A percentile compares a stretch with the other conserved stretches of the same genome.
Conservation (phyloP, 2,113 vertebrate species). For the Damaliscus lunatus region DNA sequence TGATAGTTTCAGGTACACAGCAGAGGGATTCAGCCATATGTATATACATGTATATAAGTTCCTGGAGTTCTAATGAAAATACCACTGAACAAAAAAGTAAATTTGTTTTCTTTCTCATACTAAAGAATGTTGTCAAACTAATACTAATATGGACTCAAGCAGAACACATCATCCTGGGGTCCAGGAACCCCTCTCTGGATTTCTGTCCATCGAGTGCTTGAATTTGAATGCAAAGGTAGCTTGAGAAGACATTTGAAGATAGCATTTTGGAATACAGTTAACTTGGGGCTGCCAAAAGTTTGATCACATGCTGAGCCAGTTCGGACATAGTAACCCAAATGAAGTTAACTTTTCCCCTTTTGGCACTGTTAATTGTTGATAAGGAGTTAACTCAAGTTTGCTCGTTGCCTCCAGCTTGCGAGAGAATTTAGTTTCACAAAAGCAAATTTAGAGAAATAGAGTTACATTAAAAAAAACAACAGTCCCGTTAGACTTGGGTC, state of each 20-base stretch:
- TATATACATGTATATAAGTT: neutral
- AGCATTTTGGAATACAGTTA: neutral
- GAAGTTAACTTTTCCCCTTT: neutral
- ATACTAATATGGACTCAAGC: neutral
- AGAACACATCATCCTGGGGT: neutral
- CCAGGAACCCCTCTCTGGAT: neutral
- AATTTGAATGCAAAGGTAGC: neutral
- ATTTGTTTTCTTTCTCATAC: neutral
- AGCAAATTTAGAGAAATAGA: conserved; percentile 32
- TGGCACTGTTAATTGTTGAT: neutral
- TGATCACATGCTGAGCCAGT: neutral
- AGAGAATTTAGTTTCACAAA: conserved; percentile 48
- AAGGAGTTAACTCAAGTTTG: conserved; percentile 23
- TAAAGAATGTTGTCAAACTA: neutral
- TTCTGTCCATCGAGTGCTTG: neutral
- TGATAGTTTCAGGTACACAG: neutral
- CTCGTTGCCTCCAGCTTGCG: neutral
- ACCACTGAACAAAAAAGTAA: neutral
- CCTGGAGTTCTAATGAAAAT: neutral
- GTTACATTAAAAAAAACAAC: neutral
- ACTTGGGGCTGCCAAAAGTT: neutral
- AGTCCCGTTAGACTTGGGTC: conserved; percentile 21
- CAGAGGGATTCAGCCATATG: neutral
- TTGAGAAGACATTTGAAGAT: neutral
- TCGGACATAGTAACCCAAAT: neutral